A percentile compares a stretch with the other conserved stretches of the same genome.
Evolutionary conservation across 2,113 vertebrate genomes (phyloP).

Genomic region (Turdus rufiventris): DNA sequence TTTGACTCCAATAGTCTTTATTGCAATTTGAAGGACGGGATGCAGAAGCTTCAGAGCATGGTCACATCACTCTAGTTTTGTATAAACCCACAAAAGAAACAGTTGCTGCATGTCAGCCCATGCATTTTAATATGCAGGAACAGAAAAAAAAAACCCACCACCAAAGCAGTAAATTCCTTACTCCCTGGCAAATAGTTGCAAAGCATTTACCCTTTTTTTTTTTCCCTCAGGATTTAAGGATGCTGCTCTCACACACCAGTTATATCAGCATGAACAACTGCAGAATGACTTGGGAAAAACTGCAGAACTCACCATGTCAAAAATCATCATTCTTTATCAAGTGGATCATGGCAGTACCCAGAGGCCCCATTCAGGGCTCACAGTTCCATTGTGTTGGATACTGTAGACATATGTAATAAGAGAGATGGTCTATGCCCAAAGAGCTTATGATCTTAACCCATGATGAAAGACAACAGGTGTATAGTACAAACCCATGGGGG

Average conservation of each 20-base stretch:
- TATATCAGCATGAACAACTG: slow-evolving; percentile 34
- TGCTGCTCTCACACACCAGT: neutral
- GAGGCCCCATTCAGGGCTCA: slow-evolving; percentile 42
- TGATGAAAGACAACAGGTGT: slow-evolving; percentile 70
- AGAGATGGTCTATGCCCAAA: slow-evolving; percentile 60
- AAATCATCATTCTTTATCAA: slow-evolving; percentile 65
- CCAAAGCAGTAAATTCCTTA: neutral
- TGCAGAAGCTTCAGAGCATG: neutral
- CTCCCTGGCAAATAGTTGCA: neutral
- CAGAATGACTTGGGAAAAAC: slow-evolving; percentile 63
- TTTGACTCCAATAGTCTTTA: neutral
- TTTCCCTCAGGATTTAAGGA: neutral
- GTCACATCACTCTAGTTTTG: neutral
- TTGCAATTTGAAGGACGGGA: neutral
- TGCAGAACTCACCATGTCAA: slow-evolving; percentile 57
- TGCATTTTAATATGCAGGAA: neutral
- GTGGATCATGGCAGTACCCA: slow-evolving; percentile 12
- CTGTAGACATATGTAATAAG: slow-evolving; percentile 59
- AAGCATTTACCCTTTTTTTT: neutral
- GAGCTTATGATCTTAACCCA: slow-evolving; percentile 67
- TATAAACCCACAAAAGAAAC: neutral
- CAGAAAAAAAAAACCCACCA: neutral
- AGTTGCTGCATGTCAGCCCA: neutral
- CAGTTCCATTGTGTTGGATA: slow-evolving; percentile 35
- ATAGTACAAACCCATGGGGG: slow-evolving; percentile 43